Evolutionary conservation across 2,797 vertebrate species (phyloP).

Genomic region (Meriones psammophilus): DNA sequence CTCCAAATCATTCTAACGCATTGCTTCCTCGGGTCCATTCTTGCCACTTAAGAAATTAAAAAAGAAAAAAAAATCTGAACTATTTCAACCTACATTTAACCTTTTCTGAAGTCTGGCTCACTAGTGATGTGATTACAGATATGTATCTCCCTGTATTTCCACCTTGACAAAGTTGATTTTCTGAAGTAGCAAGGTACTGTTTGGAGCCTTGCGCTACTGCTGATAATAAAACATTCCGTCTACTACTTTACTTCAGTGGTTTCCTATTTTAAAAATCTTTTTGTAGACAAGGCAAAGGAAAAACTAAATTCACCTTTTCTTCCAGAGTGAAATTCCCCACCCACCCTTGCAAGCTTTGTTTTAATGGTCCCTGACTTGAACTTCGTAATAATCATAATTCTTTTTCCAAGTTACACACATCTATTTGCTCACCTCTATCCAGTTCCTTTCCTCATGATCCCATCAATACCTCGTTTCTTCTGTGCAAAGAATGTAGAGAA

Average conservation of each 20-base stretch:
- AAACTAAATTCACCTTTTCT: not conserved
- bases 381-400: slow-evolving; percentile 5
- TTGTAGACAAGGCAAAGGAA: not conserved
- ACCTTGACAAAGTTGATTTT: not conserved
- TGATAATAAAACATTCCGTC: not conserved
- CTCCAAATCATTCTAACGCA: not conserved
- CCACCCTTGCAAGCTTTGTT: not conserved
- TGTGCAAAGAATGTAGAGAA: not conserved
- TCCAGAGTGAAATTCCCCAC: not conserved
- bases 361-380: slow-evolving; percentile 18
- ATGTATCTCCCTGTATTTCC: not conserved
- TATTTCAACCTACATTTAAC: not conserved
- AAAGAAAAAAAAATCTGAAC: not conserved
- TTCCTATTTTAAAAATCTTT: not conserved
- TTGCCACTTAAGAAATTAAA: not conserved
- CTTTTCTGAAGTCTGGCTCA: not conserved
- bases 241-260: not conserved
- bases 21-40: not conserved
- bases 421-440: not conserved
- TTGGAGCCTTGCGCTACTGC: not conserved
- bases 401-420: not conserved
- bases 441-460: not conserved
- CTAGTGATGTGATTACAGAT: not conserved
- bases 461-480: not conserved
- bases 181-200: not conserved